These are phyloP conservation scores for Vesta saturnalis DNA, from an alignment of 2,888 invertebrate genomes.

Conservation along the genomic window DNA sequence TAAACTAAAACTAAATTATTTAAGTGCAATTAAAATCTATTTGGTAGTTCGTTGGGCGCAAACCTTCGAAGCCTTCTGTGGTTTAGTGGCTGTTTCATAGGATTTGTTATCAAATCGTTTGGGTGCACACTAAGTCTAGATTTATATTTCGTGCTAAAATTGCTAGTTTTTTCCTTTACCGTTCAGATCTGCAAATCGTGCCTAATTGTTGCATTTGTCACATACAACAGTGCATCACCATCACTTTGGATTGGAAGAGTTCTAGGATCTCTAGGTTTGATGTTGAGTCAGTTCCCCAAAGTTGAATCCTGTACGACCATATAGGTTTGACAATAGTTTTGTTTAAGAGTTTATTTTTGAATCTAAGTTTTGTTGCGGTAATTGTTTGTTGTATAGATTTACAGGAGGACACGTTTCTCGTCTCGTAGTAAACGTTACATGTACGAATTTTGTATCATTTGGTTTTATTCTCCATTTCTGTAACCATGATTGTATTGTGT, in stretches of 20 bases:
- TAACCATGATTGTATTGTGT: conserved; percentile 12
- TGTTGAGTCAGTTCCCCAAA: not conserved
- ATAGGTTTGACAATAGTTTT: not conserved
- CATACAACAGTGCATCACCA: not conserved
- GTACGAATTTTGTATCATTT: conserved; percentile 6
- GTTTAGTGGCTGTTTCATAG: too few relatives aligned
- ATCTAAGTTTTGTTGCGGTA: not conserved
- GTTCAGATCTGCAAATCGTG: too few relatives aligned
- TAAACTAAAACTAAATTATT: too few relatives aligned
- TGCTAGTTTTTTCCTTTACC: too few relatives aligned
- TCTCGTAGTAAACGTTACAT: conserved; percentile 4
- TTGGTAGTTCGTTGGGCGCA: too few relatives aligned
- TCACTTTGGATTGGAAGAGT: not conserved
- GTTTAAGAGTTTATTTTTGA: not conserved
- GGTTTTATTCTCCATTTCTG: not conserved
- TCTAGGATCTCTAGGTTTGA: too few relatives aligned
- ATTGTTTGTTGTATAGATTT: not conserved
- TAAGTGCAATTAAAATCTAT: too few relatives aligned
- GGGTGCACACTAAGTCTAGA: too few relatives aligned
- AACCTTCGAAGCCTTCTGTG: too few relatives aligned
- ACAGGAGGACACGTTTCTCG: not conserved
- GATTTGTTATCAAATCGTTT: too few relatives aligned
- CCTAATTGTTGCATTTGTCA: not conserved
- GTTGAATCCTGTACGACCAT: too few relatives aligned
- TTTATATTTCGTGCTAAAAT: too few relatives aligned